Evolutionary conservation across 2,888 invertebrate species (phyloP).

Genomic region (Drymonia ruficornis): DNA sequence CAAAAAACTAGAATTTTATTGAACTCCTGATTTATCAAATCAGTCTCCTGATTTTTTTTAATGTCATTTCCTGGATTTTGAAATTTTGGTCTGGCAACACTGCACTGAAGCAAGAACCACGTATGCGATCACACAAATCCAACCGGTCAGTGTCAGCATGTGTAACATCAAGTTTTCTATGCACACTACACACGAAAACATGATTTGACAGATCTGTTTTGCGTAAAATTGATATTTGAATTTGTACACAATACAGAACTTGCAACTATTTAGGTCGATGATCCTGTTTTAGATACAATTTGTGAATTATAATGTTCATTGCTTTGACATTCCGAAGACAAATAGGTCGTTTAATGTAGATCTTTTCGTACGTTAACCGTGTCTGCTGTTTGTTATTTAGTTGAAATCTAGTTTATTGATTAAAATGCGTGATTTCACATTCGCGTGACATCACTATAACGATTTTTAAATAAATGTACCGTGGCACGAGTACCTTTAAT

Average conservation of each 20-base stretch:
- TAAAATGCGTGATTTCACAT: constrained; percentile 25
- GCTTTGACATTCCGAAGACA: neutral
- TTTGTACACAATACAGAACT: constrained; percentile 13
- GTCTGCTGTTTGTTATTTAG: neutral
- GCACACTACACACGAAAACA: constrained; percentile 9
- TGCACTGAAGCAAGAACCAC: constrained; percentile 6
- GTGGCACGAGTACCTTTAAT: constrained; percentile 30
- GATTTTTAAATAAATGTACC: constrained; percentile 31
- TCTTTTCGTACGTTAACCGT: neutral
- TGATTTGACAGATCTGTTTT: constrained; percentile 32
- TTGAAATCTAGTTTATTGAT: constrained; percentile 6
- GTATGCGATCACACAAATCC: constrained; percentile 13
- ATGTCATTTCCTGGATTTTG: too few relatives aligned
- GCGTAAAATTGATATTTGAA: constrained; percentile 23
- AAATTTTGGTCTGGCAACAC: too few relatives aligned
- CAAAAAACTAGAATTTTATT: too few relatives aligned
- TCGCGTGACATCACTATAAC: constrained; percentile 38
- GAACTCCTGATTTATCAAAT: too few relatives aligned
- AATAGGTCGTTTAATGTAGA: neutral
- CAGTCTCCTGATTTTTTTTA: too few relatives aligned
- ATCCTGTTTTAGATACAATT: constrained; percentile 13
- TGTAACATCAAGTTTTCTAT: constrained; percentile 3
- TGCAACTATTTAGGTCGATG: constrained; percentile 22
- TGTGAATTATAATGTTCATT: constrained; percentile 1
- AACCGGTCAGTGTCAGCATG: constrained; percentile 2